These are phyloP conservation scores for Eustalomyia histrio DNA, from an alignment of 2,888 invertebrate species.

Conservation along the genomic window DNA sequence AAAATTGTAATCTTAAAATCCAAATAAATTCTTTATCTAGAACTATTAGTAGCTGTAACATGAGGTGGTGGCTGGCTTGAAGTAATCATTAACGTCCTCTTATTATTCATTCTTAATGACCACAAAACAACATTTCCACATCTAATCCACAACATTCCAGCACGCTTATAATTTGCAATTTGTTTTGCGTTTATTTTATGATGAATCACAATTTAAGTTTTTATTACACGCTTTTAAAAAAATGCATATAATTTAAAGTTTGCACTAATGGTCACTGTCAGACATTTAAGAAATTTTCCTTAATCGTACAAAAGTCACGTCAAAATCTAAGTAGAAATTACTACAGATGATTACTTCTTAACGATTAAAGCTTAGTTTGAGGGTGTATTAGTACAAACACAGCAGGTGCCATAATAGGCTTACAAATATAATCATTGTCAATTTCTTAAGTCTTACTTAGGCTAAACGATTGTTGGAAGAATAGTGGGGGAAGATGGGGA, in stretches of 20 bases:
- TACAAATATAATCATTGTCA: not conserved
- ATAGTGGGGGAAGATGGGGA: not conserved
- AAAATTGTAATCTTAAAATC: slow-evolving; percentile 16
- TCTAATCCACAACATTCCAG: slow-evolving; percentile 51
- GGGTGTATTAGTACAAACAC: slow-evolving; percentile 32
- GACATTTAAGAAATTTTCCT: slow-evolving; percentile 16
- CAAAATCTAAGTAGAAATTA: slow-evolving; percentile 6
- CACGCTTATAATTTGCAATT: slow-evolving; percentile 58
- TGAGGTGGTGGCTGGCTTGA: not conserved
- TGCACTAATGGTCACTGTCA: slow-evolving; percentile 23
- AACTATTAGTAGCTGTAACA: not conserved
- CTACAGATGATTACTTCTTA: slow-evolving; percentile 10
- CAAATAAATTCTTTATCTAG: not conserved
- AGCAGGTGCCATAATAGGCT: slow-evolving; percentile 45
- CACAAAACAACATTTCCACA: slow-evolving; percentile 17
- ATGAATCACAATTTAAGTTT: slow-evolving; percentile 54
- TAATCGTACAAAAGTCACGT: slow-evolving; percentile 27
- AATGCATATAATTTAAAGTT: not conserved
- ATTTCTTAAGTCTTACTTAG: not conserved
- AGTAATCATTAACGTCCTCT: slow-evolving; percentile 10
- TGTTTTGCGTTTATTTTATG: slow-evolving; percentile 17
- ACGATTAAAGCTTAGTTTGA: slow-evolving; percentile 30
- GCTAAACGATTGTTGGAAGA: not conserved
- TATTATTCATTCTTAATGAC: slow-evolving; percentile 37
- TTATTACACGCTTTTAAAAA: slow-evolving; percentile 51